These are phyloP conservation scores for Mastomys coucha DNA, from an alignment of 2,113 vertebrate species.

Conservation along the genomic window DNA sequence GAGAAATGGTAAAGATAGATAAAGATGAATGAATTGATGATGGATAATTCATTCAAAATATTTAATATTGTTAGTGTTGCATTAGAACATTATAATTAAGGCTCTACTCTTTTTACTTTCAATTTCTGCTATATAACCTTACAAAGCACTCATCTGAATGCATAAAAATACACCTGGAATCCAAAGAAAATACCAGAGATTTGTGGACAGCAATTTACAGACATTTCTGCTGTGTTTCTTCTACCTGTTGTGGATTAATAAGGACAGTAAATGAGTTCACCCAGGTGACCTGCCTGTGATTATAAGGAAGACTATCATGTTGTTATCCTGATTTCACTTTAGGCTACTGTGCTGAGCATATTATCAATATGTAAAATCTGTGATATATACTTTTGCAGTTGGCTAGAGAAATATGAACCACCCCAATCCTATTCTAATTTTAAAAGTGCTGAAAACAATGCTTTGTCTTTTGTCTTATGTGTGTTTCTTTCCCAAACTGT, in stretches of 20 bases:
- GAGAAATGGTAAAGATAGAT: background rate
- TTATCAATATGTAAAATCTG: background rate
- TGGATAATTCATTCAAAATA: background rate
- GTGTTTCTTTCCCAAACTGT: background rate
- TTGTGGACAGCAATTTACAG: background rate
- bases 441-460: background rate
- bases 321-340: background rate
- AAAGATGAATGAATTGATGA: background rate
- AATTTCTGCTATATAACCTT: background rate
- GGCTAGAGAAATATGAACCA: background rate
- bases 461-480: background rate
- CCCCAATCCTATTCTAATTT: background rate
- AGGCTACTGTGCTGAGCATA: background rate
- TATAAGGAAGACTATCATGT: background rate
- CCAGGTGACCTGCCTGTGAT: background rate
- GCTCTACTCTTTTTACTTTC: rapidly evolving
- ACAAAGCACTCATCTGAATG: background rate
- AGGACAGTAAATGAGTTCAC: background rate
- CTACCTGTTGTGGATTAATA: background rate
- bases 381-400: background rate
- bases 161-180: no score
- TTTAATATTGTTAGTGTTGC: background rate
- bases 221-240: background rate
- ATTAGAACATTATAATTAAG: background rate
- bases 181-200: background rate